Evolutionary conservation across 1,140 invertebrate genomes (phyloP).

Genomic region (Habropoda laboriosa): DNA sequence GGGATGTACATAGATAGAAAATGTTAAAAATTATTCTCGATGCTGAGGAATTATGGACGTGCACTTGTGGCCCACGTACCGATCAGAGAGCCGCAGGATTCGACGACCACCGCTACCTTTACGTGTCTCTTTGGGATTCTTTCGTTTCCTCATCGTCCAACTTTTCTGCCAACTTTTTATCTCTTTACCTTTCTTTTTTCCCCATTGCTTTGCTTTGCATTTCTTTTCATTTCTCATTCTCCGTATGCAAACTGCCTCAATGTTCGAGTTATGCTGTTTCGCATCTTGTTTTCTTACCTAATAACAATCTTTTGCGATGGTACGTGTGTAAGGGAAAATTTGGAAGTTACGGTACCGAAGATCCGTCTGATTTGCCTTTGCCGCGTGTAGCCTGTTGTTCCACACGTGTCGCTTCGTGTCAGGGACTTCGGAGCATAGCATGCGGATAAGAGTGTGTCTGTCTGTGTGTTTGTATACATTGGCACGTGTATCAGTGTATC

Average conservation of each 20-base stretch:
- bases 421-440: not conserved
- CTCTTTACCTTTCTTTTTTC: not conserved
- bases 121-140: conserved; percentile 29
- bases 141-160: conserved; percentile 42
- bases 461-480: too few species aligned
- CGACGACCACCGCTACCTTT: conserved; percentile 53
- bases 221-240: not conserved
- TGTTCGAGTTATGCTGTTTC: not conserved
- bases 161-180: not conserved
- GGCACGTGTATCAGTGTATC: conserved; percentile 1
- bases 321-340: not conserved
- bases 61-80: conserved; percentile 71
- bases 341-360: not conserved
- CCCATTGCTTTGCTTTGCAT: too few species aligned
- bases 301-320: not conserved
- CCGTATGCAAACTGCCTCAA: not conserved
- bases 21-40: conserved; percentile 31
- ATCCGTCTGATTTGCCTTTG: not conserved
- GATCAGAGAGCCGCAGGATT: conserved; percentile 66
- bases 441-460: not conserved
- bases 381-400: not conserved
- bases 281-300: too few species aligned
- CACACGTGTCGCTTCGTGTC: not conserved
- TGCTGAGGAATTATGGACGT: conserved; percentile 58
- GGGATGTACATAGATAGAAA: conserved; percentile 16